A percentile compares a stretch with the other conserved stretches of the same genome.
These are phyloP conservation scores for Atherinosoma microstoma DNA, from an alignment of 2,797 vertebrate genomes.

Conservation along the genomic window DNA sequence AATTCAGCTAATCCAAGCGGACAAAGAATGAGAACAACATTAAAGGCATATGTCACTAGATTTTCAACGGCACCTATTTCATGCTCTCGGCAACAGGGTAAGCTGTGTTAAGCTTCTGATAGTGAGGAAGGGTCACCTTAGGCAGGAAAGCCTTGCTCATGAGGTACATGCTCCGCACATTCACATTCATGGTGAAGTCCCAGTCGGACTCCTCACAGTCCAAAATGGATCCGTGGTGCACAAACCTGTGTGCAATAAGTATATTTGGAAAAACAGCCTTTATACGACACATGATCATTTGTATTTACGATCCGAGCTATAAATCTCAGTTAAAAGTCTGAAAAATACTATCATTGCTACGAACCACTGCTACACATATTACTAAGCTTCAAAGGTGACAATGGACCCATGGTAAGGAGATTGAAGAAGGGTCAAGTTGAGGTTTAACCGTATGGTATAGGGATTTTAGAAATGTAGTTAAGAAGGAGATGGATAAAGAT, in stretches of 20 bases:
- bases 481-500: slow-evolving; percentile 15
- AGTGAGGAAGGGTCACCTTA: slow-evolving; percentile 82
- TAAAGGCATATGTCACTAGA: slow-evolving; percentile 65
- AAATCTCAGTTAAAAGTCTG: neutral
- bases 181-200: slow-evolving; percentile 95
- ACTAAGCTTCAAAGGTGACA: slow-evolving; percentile 15
- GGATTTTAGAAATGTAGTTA: slow-evolving; percentile 51
- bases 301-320: neutral
- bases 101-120: slow-evolving; percentile 31
- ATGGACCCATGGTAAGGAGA: slow-evolving; percentile 47
- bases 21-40: slow-evolving; percentile 67
- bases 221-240: slow-evolving; percentile 93
- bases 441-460: slow-evolving; percentile 43
- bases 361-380: neutral
- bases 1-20: slow-evolving; percentile 70
- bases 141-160: slow-evolving; percentile 94
- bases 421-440: slow-evolving; percentile 48
- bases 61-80: slow-evolving; percentile 24
- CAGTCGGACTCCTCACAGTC: slow-evolving; percentile 93
- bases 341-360: neutral
- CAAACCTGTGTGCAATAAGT: slow-evolving; percentile 82
- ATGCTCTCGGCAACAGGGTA: slow-evolving; percentile 17
- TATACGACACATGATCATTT: neutral
- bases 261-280: neutral
- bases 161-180: slow-evolving; percentile 94